A percentile compares a stretch with the other conserved stretches of the same genome.
Conservation (phyloP, 1,140 invertebrate genomes). For the Berghia stephanieae region DNA sequence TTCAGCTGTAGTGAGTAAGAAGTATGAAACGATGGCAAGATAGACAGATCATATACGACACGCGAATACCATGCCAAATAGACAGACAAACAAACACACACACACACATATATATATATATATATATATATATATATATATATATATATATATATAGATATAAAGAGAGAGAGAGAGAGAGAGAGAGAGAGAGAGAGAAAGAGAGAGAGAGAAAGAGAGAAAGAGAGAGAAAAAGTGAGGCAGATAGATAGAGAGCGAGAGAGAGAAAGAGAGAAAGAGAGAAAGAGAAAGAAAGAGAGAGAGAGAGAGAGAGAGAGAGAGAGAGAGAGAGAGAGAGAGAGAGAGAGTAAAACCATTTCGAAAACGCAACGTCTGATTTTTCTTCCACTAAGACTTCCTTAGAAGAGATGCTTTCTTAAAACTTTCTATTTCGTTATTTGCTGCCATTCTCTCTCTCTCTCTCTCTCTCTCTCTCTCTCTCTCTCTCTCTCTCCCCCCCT, state of each 20-base stretch:
- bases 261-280: constrained; percentile 9
- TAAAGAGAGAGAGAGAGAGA: constrained; percentile 13
- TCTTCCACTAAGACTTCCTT: too few species aligned
- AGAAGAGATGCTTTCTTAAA: too few species aligned
- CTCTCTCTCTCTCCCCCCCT: too few species aligned
- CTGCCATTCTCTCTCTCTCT: too few species aligned
- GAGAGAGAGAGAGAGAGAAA: constrained; percentile 8
- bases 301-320: not conserved
- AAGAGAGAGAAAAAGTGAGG: not conserved
- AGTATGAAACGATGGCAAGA: not conserved
- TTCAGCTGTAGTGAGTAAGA: too few species aligned
- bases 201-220: constrained; percentile 1
- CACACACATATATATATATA: constrained; percentile 12
- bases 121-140: too few species aligned
- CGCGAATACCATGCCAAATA: not conserved
- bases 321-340: not conserved
- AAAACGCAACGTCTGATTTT: not conserved
- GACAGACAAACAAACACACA: too few species aligned
- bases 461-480: too few species aligned
- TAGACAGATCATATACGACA: not conserved
- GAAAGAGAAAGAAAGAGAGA: not conserved
- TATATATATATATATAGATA: too few species aligned
- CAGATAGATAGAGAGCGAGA: not conserved
- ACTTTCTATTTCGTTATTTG: too few species aligned
- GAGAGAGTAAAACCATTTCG: not conserved